Evolutionary conservation across 2,888 invertebrate species (phyloP).

Genomic region (Thymelicus lineola): DNA sequence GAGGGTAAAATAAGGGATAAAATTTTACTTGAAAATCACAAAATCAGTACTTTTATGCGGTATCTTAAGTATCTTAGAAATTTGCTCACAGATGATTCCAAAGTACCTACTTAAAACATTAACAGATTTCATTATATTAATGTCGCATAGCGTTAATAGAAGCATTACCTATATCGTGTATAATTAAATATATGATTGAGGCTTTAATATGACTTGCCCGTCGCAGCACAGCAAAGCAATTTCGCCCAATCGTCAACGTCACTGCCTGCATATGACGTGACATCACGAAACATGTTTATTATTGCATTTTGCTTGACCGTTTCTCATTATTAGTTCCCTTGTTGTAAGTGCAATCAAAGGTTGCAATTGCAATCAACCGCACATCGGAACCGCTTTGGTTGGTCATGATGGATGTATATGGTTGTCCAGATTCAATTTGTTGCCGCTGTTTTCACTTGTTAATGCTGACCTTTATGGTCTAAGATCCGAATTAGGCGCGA

Average conservation of each 20-base stretch:
- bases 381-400: too few relatives aligned
- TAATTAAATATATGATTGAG: background rate
- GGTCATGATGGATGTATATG: too few relatives aligned
- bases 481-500: too few relatives aligned
- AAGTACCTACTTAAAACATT: too few relatives aligned
- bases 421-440: too few relatives aligned
- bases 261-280: background rate
- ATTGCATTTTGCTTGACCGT: background rate
- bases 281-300: background rate
- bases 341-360: background rate
- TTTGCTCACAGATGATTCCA: too few relatives aligned
- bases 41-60: too few relatives aligned
- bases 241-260: background rate
- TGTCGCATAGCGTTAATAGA: background rate
- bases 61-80: too few relatives aligned
- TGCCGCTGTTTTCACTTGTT: too few relatives aligned
- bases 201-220: background rate
- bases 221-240: background rate
- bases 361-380: background rate
- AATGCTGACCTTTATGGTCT: too few relatives aligned
- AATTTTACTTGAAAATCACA: too few relatives aligned
- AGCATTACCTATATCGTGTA: background rate
- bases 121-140: background rate
- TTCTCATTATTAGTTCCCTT: constrained; percentile 1
- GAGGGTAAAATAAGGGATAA: too few relatives aligned